A percentile compares a stretch with the other conserved stretches of the same genome.
phyloP scores from a whole-genome alignment of 2,797 vertebrate species.

The Fratercula arctica region DNA sequence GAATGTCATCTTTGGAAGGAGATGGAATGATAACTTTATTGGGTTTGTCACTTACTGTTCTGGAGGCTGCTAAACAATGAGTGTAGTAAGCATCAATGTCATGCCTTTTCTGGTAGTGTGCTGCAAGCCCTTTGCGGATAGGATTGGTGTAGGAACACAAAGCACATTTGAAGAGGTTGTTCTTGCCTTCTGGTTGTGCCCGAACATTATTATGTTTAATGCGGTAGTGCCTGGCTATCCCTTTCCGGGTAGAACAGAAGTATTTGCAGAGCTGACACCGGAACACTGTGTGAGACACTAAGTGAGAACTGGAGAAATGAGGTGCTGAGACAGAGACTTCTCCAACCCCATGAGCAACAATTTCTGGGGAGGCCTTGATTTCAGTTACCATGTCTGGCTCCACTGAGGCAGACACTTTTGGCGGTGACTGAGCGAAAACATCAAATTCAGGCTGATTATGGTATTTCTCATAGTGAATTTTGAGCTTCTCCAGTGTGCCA shows the following conservation, averaged over 20 bases:
- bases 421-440: background rate
- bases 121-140: constrained; percentile 93
- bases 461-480: constrained; percentile 95
- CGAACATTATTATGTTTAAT: constrained; percentile 97
- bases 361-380: background rate
- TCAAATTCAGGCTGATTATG: constrained; percentile 91
- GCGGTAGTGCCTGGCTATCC: constrained; percentile 95
- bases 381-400: background rate
- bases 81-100: constrained; percentile 97
- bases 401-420: background rate
- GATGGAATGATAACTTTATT: constrained; percentile 85
- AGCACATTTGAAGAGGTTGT: constrained; percentile 95
- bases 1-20: constrained; percentile 79
- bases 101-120: constrained; percentile 96
- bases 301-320: background rate
- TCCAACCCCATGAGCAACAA: background rate
- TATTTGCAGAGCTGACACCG: constrained; percentile 96
- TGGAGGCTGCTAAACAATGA: constrained; percentile 92
- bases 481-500: constrained; percentile 92
- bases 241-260: constrained; percentile 95
- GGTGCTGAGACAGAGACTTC: background rate
- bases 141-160: constrained; percentile 96
- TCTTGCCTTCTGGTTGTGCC: constrained; percentile 94
- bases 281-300: constrained; percentile 86
- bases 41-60: constrained; percentile 85